Evolutionary conservation across 2,113 vertebrate species (phyloP), one percentile per base, ranked within the genome.

Genomic region (Etheostoma cragini): DNA sequence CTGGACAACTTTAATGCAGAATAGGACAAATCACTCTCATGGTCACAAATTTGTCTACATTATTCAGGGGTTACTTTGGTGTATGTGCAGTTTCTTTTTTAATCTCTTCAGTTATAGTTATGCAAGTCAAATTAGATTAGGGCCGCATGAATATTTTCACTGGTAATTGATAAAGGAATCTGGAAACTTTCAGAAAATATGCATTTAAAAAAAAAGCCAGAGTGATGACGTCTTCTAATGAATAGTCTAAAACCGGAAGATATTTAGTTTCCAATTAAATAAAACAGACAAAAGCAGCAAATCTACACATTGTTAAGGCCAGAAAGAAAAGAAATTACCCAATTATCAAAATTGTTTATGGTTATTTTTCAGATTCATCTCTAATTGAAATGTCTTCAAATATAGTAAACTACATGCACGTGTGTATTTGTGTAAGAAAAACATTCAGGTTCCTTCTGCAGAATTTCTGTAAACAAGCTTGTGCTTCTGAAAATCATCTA

Each of bases 1-100:
- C 85, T 99, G 97, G 83, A 99, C 98, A 89, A 99, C 98, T 99
- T 93, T 47, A 90, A 93, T 88, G 65, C 88, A 91, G 87, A 95
- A 53, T 86, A 50, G 92, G 87, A 74, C 42, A 85, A 75, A 66
- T 79, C 14, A 86, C 6, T 49, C 13, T 68, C n/a, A 84, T 70
- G 35, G 24, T 62, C 46, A 82, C 33, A 2, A 35, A 16, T 30
- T 54, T 22, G n/a, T 38, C 22, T n/a, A 56, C 1, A 45, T 45
- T 82, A 45, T 56, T 71, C 35, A 53, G 65, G 67, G 24, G 30
- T 10, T 8, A 8, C 10, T 17, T 16, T 12, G 8, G 14, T 35
- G 38, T 38, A 42, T 42, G 38, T 42, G 10, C 10, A 2, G 3
- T 42, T 42, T 11, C 2, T 42, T 42, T 42, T 10, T 42, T 3